Evolutionary conservation across 2,113 vertebrate genomes (phyloP), one percentile per base, ranked within the genome.

Genomic region (Eleginops maclovinus): DNA sequence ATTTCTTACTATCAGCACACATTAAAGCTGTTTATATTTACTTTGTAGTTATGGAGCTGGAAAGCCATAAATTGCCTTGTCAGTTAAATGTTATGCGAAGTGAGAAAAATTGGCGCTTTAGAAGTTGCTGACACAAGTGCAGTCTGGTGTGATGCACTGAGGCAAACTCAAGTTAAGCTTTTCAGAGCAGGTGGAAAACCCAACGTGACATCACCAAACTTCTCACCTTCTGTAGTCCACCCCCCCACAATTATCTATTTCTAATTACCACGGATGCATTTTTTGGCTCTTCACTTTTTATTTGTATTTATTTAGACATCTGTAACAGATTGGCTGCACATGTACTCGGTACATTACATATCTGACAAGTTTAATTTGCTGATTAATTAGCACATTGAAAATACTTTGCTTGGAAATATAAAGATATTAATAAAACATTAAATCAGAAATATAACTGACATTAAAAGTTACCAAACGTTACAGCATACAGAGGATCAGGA

Each of bases 41-140:
- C 24, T 58, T 54, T 49, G 55, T 21, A 11, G 19, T 50, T 64
- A 49, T 82, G 76, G 15, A 56, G 70, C 2, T 24, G 1, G 14
- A 51, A 16, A 54, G 5, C 58, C 46, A 28, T 19, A 41, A 60
- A 75, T 59, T 76, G 62, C 55, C 40, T 67, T 77, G 77, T 62
- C 82, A 64, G 77, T 70, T 47, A 71, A 58, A 77, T 11, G 28
- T 40, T 28, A 13, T 59, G 43, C 51, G 79, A 72, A 79, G 66
- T n/a, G 81, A 56, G 49, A 71, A 86, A 71, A 80, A 47, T 6
- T 14, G 0, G 10, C 54, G 55, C 17, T 22, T 10, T 9, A 41
- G 77, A 87, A 85, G 73, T 55, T 85, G 86, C 83, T 86, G 86
- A 83, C 73, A 62, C 22, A 44, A 54, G 63, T 51, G 75, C 64